Percentiles rank a stretch among this genome's conserved stretches.
phyloP scores from a whole-genome alignment of 2,888 invertebrate species.

The Galeopsomyia nigrocyanea region DNA sequence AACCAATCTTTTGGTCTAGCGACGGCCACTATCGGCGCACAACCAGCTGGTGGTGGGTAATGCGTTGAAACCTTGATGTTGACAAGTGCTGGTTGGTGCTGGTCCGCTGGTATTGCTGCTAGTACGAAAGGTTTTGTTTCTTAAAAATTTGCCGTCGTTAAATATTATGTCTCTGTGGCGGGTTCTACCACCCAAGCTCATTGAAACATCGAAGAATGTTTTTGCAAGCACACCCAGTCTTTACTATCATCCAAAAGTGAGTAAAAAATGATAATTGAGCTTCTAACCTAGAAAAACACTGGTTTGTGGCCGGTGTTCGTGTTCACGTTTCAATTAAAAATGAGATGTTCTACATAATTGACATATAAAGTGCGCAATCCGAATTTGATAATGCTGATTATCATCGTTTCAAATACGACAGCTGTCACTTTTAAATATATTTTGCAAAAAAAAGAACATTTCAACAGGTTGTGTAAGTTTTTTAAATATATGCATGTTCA shows the following conservation, averaged over 20 bases:
- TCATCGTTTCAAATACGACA: too few relatives aligned
- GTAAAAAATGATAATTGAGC: slow-evolving; percentile 58
- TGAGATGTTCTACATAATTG: neutral
- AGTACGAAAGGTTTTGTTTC: too few relatives aligned
- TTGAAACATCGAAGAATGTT: slow-evolving; percentile 54
- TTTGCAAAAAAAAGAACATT: slow-evolving; percentile 20
- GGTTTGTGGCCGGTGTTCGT: too few relatives aligned
- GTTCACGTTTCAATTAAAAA: neutral
- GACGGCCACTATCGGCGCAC: too few relatives aligned
- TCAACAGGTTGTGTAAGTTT: slow-evolving; percentile 33
- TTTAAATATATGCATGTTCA: neutral
- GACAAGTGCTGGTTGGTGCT: too few relatives aligned
- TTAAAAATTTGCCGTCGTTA: slow-evolving; percentile 11
- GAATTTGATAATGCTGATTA: too few relatives aligned
- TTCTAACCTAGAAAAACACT: slow-evolving; percentile 27
- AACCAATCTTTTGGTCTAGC: too few relatives aligned
- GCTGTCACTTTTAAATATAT: too few relatives aligned
- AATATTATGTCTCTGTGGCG: slow-evolving; percentile 60
- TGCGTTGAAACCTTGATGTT: too few relatives aligned
- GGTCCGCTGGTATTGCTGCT: too few relatives aligned
- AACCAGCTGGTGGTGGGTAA: too few relatives aligned
- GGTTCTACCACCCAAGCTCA: slow-evolving; percentile 56
- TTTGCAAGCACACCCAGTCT: slow-evolving; percentile 71
- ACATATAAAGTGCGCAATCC: neutral
- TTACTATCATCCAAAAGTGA: slow-evolving; percentile 84